A percentile compares a stretch with the other conserved stretches of the same genome.
These are phyloP conservation scores for Rhamphomyia laevipes DNA, from an alignment of 2,888 invertebrate genomes.

Conservation along the genomic window DNA sequence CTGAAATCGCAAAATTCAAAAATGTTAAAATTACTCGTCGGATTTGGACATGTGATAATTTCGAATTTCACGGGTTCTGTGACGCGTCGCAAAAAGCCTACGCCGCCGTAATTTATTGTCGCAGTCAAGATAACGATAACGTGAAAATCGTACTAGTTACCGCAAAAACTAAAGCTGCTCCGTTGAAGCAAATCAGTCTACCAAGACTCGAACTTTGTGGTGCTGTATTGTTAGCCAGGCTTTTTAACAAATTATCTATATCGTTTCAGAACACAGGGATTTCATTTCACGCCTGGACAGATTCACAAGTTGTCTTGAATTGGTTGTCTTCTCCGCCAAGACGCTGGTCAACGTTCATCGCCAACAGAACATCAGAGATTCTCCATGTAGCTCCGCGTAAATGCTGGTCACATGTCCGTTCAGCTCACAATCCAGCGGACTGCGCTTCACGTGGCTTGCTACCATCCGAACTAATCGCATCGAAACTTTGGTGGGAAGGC, in stretches of 20 bases:
- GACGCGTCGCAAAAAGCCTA: constrained; percentile 10
- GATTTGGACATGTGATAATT: no score
- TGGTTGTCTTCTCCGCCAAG: constrained; percentile 18
- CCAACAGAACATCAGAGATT: constrained; percentile 13
- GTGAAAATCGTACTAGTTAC: no score
- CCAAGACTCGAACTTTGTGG: constrained; percentile 11
- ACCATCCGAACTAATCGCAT: constrained; percentile 8
- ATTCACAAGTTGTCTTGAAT: constrained; percentile 21
- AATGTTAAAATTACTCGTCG: no score
- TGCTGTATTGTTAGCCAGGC: constrained; percentile 5
- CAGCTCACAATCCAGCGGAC: constrained; percentile 15
- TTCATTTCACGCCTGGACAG: constrained; percentile 16
- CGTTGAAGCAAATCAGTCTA: constrained; percentile 9
- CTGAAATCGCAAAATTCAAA: no score
- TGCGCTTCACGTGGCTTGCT: constrained; percentile 15
- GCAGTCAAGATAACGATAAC: no score
- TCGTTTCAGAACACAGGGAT: neutral
- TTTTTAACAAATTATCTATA: no score
- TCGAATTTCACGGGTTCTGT: constrained; percentile 3
- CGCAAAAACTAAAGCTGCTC: no score
- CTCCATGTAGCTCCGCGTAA: constrained; percentile 10
- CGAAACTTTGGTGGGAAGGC: constrained; percentile 15
- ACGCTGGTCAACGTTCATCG: constrained; percentile 13
- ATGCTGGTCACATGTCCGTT: constrained; percentile 12
- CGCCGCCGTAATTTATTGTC: no score